Conservation (phyloP, 2,797 vertebrate genomes). For the Bradypus variegatus region DNA sequence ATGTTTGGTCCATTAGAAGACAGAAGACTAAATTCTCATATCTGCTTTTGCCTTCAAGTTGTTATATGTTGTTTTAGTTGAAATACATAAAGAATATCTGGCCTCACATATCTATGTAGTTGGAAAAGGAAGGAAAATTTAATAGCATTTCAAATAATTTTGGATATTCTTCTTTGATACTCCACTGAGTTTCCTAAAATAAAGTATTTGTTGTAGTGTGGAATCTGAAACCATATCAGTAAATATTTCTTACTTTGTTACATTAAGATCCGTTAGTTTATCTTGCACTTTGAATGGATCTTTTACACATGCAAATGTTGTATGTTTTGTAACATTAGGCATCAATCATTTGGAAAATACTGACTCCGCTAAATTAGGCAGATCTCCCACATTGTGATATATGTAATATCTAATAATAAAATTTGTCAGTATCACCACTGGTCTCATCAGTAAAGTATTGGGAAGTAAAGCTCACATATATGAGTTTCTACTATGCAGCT, state of each 20-base stretch:
- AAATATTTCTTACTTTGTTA: neutral
- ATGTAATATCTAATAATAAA: neutral
- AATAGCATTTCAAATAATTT: conserved; percentile 26
- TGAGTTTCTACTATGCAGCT: too few species aligned
- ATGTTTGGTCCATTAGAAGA: neutral
- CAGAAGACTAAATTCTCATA: neutral
- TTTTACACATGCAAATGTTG: neutral
- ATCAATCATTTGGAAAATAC: neutral
- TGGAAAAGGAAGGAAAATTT: conserved; percentile 1
- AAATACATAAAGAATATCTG: neutral
- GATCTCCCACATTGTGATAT: neutral
- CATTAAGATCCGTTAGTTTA: neutral
- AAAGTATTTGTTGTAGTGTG: neutral
- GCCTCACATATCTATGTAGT: neutral
- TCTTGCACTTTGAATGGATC: neutral
- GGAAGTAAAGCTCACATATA: neutral
- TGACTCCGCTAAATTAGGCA: neutral
- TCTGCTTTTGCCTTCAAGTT: neutral
- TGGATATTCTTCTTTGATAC: conserved; percentile 11
- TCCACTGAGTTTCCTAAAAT: neutral
- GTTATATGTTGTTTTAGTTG: neutral
- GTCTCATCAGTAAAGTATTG: neutral
- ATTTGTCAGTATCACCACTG: neutral
- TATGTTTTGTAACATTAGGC: neutral
- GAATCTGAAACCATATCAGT: neutral